These are phyloP conservation scores for Saimiri boliviensis DNA, from an alignment of 2,113 vertebrate species.

Conservation along the genomic window DNA sequence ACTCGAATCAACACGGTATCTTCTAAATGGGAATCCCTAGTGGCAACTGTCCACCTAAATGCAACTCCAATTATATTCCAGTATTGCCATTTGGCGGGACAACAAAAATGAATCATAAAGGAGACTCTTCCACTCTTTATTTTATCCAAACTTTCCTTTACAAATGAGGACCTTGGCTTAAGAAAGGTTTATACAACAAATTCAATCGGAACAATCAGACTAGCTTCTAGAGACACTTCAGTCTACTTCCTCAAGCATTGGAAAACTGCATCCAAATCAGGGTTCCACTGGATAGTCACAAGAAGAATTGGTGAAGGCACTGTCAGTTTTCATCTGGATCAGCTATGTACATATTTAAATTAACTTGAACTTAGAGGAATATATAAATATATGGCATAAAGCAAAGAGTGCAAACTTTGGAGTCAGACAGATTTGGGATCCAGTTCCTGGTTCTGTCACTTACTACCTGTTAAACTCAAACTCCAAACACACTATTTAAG, in stretches of 20 bases:
- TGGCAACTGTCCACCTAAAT: background rate
- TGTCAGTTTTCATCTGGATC: background rate
- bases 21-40: background rate
- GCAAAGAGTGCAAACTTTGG: background rate
- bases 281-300: background rate
- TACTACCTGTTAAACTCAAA: background rate
- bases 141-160: background rate
- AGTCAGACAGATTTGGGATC: background rate
- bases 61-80: background rate
- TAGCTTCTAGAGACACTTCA: background rate
- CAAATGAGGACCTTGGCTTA: background rate
- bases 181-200: background rate
- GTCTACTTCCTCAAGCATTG: background rate
- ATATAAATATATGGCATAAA: rapidly evolving
- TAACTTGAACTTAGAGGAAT: rapidly evolving
- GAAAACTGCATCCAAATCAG: background rate
- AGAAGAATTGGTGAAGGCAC: background rate
- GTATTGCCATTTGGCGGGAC: background rate
- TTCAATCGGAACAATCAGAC: background rate
- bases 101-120: background rate
- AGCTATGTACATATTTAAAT: background rate
- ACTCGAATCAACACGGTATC: background rate
- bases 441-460: background rate
- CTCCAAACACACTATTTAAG: background rate
- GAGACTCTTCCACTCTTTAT: background rate